Percentiles rank a stretch among this genome's conserved stretches.
Evolutionary conservation across 92 coral and sea anemone genomes (phyloP).

Genomic region (Phenganax marumi): DNA sequence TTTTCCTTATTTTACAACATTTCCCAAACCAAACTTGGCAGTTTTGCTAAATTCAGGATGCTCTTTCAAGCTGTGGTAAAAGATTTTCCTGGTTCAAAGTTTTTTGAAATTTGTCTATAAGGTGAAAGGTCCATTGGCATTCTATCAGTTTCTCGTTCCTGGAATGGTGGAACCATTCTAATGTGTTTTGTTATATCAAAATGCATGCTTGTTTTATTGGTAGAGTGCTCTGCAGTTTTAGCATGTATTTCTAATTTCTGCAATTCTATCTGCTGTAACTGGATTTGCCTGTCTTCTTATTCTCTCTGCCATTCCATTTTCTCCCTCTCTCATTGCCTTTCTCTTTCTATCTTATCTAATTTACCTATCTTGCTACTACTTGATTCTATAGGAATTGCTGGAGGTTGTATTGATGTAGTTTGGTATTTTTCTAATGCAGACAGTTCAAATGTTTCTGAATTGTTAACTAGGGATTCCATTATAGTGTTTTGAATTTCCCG

Average conservation of each 20-base stretch:
- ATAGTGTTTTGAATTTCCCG: background rate
- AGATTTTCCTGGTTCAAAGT: too few species aligned
- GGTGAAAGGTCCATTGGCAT: too few species aligned
- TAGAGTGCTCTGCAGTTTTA: background rate
- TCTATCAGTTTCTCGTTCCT: constrained; percentile 50
- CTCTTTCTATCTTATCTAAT: constrained; percentile 32
- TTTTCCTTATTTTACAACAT: too few species aligned
- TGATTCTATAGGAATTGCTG: constrained; percentile 4
- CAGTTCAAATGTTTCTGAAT: background rate
- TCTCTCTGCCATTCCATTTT: too few species aligned
- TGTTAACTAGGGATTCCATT: background rate
- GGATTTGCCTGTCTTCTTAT: too few species aligned
- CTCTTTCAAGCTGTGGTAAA: too few species aligned
- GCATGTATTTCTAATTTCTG: constrained; percentile 3
- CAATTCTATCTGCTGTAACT: constrained; percentile 30
- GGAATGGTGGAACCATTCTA: constrained; percentile 55
- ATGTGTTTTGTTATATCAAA: constrained; percentile 48
- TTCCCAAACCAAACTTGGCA: too few species aligned
- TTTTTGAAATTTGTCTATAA: too few species aligned
- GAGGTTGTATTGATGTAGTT: constrained; percentile 16
- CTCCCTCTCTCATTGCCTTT: constrained; percentile 27
- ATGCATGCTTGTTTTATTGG: background rate
- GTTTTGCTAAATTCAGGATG: too few species aligned
- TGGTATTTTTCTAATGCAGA: background rate
- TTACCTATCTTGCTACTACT: background rate